Evolutionary conservation across 2,888 invertebrate genomes (phyloP).

Genomic region (Ichneumoninae sp.): DNA sequence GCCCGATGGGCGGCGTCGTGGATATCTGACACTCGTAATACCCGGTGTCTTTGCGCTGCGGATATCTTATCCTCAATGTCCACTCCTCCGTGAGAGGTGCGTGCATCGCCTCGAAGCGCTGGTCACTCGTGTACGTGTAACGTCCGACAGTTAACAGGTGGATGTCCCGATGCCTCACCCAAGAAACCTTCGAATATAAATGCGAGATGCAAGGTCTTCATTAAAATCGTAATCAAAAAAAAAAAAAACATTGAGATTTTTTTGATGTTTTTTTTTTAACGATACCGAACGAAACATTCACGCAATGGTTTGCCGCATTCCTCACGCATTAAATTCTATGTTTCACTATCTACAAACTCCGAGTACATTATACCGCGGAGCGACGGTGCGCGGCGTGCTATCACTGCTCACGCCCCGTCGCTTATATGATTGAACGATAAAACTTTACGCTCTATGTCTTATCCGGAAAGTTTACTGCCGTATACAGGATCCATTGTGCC

Average conservation of each 20-base stretch:
- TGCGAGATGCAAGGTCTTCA: neutral
- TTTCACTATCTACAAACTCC: slow-evolving; percentile 44
- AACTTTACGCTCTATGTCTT: slow-evolving; percentile 71
- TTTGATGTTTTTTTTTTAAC: neutral
- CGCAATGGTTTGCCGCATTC: slow-evolving; percentile 19
- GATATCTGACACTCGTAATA: slow-evolving; percentile 95
- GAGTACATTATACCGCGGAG: slow-evolving; percentile 38
- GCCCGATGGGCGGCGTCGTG: slow-evolving; percentile 93
- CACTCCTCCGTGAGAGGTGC: slow-evolving; percentile 94
- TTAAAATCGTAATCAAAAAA: neutral
- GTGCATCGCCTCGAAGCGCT: slow-evolving; percentile 93
- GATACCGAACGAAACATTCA: slow-evolving; percentile 21
- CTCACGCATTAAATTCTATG: slow-evolving; percentile 54
- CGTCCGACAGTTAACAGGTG: slow-evolving; percentile 90
- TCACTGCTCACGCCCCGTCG: slow-evolving; percentile 72
- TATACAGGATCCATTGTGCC: slow-evolving; percentile 69
- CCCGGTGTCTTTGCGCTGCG: slow-evolving; percentile 90
- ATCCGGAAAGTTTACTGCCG: slow-evolving; percentile 70
- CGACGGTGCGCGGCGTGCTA: slow-evolving; percentile 55
- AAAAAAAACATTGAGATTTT: neutral
- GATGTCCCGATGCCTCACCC: slow-evolving; percentile 90
- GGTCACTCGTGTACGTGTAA: slow-evolving; percentile 92
- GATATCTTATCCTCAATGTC: slow-evolving; percentile 91
- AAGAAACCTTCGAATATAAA: slow-evolving; percentile 87
- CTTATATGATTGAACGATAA: slow-evolving; percentile 76